Base-by-base conservation (phyloP, 2,797 vertebrate genomes). In the Coregonus suidteri region DNA sequence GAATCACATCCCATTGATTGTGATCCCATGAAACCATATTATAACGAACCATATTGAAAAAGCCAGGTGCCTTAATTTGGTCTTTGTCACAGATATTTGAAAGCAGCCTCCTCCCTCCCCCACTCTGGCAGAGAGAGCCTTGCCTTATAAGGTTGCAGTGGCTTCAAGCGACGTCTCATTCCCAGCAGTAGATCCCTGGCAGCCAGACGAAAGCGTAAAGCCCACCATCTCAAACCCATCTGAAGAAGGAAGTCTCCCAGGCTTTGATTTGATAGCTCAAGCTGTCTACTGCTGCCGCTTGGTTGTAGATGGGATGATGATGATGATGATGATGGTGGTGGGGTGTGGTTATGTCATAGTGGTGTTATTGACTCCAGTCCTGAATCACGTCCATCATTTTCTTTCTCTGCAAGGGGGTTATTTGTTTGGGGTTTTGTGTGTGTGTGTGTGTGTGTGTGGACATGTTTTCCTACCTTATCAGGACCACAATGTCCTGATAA, bases 21-120 rank as follows among this genome's bases (percentile, higher is more conserved):
- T 9, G 59, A 64, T 64, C 59, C n/a, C 59, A 64, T n/a, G 20
- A 62, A 62, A 64, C 9, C 0, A 30, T 64, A 64, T 75, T 74
- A 51, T 64, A 18, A 64, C 79, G 87, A 34, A 88, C 86, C 87
- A 85, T 88, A 88, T 85, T 90, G 88, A 88, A 91, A 92, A 89
- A 89, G 86, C 89, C 89, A 92, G 91, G 91, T 92, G 90, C 88
- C 90, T 67, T 93, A 92, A 93, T 93, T 92, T 91, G 90, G 87
- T 93, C 89, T 92, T 92, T 93, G 91, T 91, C 84, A 77, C 87
- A 83, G 81, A 88, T 91, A 92, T 91, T 92, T 93, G 89, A 92
- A 93, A 91, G 81, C 89, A 87, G 90, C 86, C 89, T 86, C 87
- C 87, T 31, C n/a, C 6, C 47, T 56, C 41, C 30, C 70, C 87